These are phyloP conservation scores for Calycopis cecrops DNA, from an alignment of 1,140 invertebrate species.

Conservation along the genomic window DNA sequence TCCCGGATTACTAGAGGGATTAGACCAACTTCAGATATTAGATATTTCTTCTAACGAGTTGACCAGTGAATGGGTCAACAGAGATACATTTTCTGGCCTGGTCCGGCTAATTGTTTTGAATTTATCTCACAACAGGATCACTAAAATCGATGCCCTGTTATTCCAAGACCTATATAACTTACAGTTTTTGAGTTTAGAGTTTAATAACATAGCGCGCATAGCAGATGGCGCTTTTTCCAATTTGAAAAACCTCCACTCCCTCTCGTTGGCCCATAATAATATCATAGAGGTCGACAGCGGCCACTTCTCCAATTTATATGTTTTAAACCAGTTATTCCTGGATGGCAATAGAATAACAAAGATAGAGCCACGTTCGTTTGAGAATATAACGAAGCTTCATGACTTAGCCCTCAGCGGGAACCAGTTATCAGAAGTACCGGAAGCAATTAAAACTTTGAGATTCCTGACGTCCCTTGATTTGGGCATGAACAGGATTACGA, in stretches of 20 bases:
- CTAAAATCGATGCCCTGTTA: constrained; percentile 81
- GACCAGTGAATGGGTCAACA: constrained; percentile 86
- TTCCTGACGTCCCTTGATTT: constrained; percentile 86
- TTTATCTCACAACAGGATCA: constrained; percentile 84
- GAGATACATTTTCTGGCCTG: constrained; percentile 86
- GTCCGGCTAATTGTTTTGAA: constrained; percentile 85
- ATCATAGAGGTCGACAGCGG: constrained; percentile 81
- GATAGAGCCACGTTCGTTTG: constrained; percentile 84
- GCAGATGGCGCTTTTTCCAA: constrained; percentile 85
- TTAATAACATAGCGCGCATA: constrained; percentile 84
- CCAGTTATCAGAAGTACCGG: constrained; percentile 82
- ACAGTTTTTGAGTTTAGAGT: constrained; percentile 85
- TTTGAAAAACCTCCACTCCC: constrained; percentile 85
- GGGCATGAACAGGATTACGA: constrained; percentile 85
- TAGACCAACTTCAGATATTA: constrained; percentile 85
- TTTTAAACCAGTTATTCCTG: constrained; percentile 84
- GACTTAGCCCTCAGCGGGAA: constrained; percentile 89
- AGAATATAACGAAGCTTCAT: constrained; percentile 85
- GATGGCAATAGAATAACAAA: constrained; percentile 84
- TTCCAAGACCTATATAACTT: constrained; percentile 86
- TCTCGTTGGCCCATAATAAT: constrained; percentile 85
- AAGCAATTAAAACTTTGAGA: constrained; percentile 80
- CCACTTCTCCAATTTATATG: constrained; percentile 84
- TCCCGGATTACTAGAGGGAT: constrained; percentile 84
- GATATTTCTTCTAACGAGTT: constrained; percentile 88